Base-by-base conservation (phyloP, 2,888 invertebrate genomes). In the Bellardia pandia region DNA sequence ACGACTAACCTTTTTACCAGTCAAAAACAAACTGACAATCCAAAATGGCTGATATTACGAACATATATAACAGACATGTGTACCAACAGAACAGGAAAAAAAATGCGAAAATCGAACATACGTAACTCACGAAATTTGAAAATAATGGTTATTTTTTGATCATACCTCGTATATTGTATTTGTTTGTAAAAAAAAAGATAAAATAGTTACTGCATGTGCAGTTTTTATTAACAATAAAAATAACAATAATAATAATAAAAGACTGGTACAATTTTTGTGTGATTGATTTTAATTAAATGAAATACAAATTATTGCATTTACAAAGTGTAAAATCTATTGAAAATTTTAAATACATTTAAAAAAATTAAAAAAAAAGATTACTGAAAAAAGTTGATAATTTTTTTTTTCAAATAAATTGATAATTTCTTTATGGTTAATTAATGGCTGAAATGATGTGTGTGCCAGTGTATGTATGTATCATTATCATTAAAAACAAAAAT, bases 281-380 rank as follows among this genome's bases (percentile, higher is more conserved):
- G 72, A 56, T 58, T 58, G 56, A 58, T 72, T 72, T 58, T 42
- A 72, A 56, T 72, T 56, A 56, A 72, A 40, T 58, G 9, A 68
- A 68, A 48, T 48, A 13, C 48, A 48, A 66, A 66, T 66, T 42
- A 66, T 37, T 37, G 2, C 2, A 62, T 40, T 40, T 66, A 68
- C 1, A 30, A 68, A 48, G 23, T 0, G n/a, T 2, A 30, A 33
- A 60, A 30, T 8, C n/a, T 16, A 53, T 0, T 2, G 51, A 69
- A 71, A 40, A 48, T 3, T 30, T 58, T 3, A 9, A 33, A 33
- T 58, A 13, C 30, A 33, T 58, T 9, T 30, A 33, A 8, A 0
- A 5, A 11, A 13, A 30, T 11, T 13, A 30, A 33, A 58, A 58
- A 3, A 13, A 33, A 58, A 58, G 2, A 11, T 45, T 9, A 11